Base-by-base conservation (phyloP, 1,140 invertebrate genomes). In the Meteorus sp. region DNA sequence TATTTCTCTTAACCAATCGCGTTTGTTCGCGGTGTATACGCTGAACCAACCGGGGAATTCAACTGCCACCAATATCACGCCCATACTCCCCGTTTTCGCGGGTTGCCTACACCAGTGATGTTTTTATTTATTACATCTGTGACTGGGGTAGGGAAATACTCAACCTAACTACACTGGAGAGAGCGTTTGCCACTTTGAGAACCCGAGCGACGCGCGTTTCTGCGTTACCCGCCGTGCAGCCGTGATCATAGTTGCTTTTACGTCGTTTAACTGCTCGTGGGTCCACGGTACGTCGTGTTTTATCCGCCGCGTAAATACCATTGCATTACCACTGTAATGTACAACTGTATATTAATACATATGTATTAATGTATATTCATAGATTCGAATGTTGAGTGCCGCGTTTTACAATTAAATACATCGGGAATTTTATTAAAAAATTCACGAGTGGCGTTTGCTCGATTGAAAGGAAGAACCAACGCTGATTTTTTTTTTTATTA, bases 121-220 rank as follows among this genome's bases (percentile, higher is more conserved):
- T 85, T 85, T 84, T 85, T 84, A 84, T 85, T 84, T 84, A 84
- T 84, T 85, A 83, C 82, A 83, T 83, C 82, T 82, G 83, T 84
- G 83, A 80, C 82, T 81, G 79, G 76, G 80, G 82, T 81, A 78
- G 81, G 77, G 78, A 78, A 80, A 80, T 79, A 79, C 77, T 75
- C n/a, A n/a, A n/a, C 76, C 71, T 70, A 73, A 76, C 75, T 76
- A 67, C 78, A 80, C 78, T 78, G n/a, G 79, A 80, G 33, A 77
- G 77, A 76, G 78, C 82, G 77, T 75, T 76, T 80, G 77, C 77
- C 79, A 79, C 79, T 81, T 80, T 78, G 77, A 79, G 79, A 77
- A 77, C n/a, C n/a, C 76, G 75, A 75, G 75, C 73, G 75, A 77
- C 74, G 76, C 78, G 79, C 77, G 79, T 74, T 71, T 69, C 72